Evolutionary conservation across 2,113 vertebrate genomes (phyloP).

Genomic region (Cyprinodon variegatus): DNA sequence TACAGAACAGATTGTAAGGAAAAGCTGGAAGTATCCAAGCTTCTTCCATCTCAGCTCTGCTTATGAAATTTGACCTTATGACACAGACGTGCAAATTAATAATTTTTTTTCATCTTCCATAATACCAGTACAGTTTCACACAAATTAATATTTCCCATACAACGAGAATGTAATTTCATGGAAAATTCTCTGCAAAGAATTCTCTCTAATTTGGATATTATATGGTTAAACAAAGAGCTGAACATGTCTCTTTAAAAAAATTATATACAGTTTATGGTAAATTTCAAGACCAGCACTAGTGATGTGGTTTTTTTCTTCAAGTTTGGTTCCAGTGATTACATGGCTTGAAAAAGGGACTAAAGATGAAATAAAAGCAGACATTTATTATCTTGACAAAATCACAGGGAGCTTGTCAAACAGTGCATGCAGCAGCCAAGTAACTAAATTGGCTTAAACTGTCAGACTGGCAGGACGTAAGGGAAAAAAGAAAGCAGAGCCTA

Average conservation of each 20-base stretch:
- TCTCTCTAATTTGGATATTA: conserved; percentile 21
- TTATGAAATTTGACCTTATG: conserved; percentile 28
- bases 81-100: conserved; percentile 45
- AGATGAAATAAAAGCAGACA: background rate
- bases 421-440: conserved; percentile 12
- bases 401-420: conserved; percentile 17
- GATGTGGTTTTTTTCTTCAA: conserved; percentile 2
- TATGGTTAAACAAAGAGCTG: conserved; percentile 3
- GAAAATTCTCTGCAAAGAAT: conserved; percentile 17
- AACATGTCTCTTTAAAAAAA: background rate
- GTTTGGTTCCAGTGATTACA: conserved; percentile 29
- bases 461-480: background rate
- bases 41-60: conserved; percentile 1
- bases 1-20: background rate
- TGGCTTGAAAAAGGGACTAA: conserved; percentile 5
- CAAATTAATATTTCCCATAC: conserved; percentile 30
- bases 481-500: conserved; percentile 10
- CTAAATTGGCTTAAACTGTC: conserved; percentile 17
- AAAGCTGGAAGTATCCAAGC: background rate
- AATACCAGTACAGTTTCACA: conserved; percentile 18
- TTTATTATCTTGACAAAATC: conserved; percentile 28
- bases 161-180: conserved; percentile 47
- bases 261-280: conserved; percentile 16
- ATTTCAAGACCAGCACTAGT: conserved; percentile 13
- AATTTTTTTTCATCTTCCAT: conserved; percentile 28